phyloP scores from a whole-genome alignment of 2,797 vertebrate genomes.

The Microctenopoma lineatum region DNA sequence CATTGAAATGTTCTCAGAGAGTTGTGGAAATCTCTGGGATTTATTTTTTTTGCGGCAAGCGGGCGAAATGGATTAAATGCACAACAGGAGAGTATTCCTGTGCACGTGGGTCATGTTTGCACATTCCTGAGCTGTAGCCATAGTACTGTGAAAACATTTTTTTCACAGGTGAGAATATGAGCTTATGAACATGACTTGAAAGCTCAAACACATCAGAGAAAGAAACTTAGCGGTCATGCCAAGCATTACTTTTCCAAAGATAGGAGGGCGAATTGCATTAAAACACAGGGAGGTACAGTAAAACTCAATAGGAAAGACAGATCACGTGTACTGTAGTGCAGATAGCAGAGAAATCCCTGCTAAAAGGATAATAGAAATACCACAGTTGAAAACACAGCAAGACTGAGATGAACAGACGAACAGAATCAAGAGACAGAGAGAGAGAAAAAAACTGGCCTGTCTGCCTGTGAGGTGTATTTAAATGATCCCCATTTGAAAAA shows the following conservation, averaged over 20 bases:
- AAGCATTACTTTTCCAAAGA: constrained; percentile 19
- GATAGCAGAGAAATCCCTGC: constrained; percentile 35
- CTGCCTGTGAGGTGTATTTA: constrained; percentile 69
- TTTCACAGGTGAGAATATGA: background rate
- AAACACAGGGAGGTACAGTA: constrained; percentile 27
- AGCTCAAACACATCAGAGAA: constrained; percentile 8
- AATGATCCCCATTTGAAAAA: constrained; percentile 71
- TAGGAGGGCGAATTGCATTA: constrained; percentile 43
- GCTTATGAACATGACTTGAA: constrained; percentile 26
- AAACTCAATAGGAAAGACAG: constrained; percentile 43
- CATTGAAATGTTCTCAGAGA: constrained; percentile 33
- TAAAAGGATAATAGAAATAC: constrained; percentile 25
- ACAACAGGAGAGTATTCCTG: constrained; percentile 11
- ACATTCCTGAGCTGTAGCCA: constrained; percentile 7
- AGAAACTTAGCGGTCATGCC: constrained; percentile 4
- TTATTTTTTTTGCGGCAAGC: constrained; percentile 19
- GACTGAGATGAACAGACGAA: constrained; percentile 31
- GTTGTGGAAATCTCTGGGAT: constrained; percentile 26
- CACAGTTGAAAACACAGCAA: constrained; percentile 22
- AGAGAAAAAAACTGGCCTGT: constrained; percentile 26
- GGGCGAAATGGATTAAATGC: constrained; percentile 36
- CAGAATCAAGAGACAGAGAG: constrained; percentile 1
- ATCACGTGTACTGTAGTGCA: constrained; percentile 19
- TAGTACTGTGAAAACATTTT: constrained; percentile 1
- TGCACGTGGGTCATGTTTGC: constrained; percentile 47